Evolutionary conservation across 2,113 vertebrate genomes (phyloP), one percentile per base, ranked within the genome.

Genomic region (Struthio camelus): DNA sequence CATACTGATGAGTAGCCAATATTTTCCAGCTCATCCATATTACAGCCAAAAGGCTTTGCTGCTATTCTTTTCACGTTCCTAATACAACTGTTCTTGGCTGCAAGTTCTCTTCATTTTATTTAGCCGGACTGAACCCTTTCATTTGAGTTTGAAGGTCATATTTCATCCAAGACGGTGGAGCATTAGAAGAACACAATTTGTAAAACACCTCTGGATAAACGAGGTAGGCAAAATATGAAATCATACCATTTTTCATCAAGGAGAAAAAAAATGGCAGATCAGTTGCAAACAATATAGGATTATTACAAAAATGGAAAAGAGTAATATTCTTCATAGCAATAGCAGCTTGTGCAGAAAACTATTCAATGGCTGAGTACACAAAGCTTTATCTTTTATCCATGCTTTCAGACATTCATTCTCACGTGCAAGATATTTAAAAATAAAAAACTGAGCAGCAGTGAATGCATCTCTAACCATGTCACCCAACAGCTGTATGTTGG

Each of bases 361-460:
- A 73, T 72, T 50, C 5, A 2, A 62, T 28, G 40, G 24, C 36
- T 73, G 48, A 87, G 77, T 15, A 12, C 30, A 91, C 62, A 78
- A 82, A 85, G 40, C 25, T 66, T 84, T 71, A 42, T 24, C 50
- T 87, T 77, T 66, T 53, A 85, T 34, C 14, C 11, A 32, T 46
- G 46, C 80, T 61, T 82, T 71, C 36, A 82, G 58, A 73, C 12
- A 40, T 50, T 54, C 7, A 14, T 79, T 91, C 66, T 72, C 40
- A 62, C 3, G 10, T 25, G 16, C 11, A 4, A 32, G 85, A 85
- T 66, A 81, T 66, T 69, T 30, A 87, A 94, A 90, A 48, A 89
- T 38, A 84, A 93, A 96, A 83, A 91, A 92, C 69, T 44, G 80
- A 30, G 6, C 65, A 87, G 56, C 82, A 96, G 61, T 93, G 72